phyloP scores from a whole-genome alignment of 2,113 vertebrate species.

The Parus major region DNA sequence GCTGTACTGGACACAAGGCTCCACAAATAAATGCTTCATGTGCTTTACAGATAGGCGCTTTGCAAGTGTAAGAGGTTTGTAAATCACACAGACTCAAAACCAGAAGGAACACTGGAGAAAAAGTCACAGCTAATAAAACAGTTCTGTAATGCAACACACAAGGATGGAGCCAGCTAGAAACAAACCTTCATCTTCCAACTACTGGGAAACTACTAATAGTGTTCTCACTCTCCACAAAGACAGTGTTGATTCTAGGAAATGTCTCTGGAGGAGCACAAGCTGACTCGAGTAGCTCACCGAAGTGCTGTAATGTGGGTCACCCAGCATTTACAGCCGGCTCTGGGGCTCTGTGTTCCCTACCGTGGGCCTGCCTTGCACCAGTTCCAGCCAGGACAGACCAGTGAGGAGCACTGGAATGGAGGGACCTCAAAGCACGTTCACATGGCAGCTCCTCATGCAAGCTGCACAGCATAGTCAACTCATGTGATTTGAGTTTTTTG shows the following conservation, averaged over 20 bases:
- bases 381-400: not conserved
- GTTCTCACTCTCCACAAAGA: not conserved
- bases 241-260: not conserved
- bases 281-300: not conserved
- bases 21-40: not conserved
- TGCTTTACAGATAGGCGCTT: not conserved
- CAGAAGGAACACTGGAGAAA: not conserved
- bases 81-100: not conserved
- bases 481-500: not conserved
- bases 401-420: not conserved
- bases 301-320: rapidly evolving
- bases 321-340: not conserved
- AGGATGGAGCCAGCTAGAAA: not conserved
- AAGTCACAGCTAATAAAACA: not conserved
- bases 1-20: not conserved
- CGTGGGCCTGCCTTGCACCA: not conserved
- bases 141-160: rapidly evolving
- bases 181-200: not conserved
- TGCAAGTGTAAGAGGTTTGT: not conserved
- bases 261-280: not conserved
- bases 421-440: rapidly evolving
- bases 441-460: not conserved
- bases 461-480: not conserved
- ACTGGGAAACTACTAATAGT: not conserved
- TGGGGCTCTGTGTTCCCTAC: not conserved